Evolutionary conservation across 2,888 invertebrate genomes (phyloP).

Genomic region (Agriopis leucophaearia): DNA sequence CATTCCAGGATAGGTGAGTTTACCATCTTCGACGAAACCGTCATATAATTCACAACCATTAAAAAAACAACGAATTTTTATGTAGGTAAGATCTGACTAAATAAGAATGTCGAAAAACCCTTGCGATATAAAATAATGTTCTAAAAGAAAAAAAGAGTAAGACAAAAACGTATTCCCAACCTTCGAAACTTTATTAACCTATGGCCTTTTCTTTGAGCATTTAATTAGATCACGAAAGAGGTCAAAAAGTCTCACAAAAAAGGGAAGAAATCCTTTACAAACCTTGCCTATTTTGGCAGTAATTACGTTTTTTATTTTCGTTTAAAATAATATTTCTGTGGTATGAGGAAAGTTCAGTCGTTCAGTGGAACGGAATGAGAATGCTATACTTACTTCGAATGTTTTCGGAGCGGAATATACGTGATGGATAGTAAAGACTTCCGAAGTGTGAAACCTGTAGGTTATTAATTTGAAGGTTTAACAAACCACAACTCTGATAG

Average conservation of each 20-base stretch:
- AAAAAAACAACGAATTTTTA: too few relatives aligned
- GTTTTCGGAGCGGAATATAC: background rate
- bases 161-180: background rate
- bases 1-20: too few relatives aligned
- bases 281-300: constrained; percentile 5
- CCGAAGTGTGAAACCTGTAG: background rate
- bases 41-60: too few relatives aligned
- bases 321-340: background rate
- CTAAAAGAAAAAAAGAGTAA: constrained; percentile 8
- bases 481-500: too few relatives aligned
- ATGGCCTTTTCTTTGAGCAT: constrained; percentile 35
- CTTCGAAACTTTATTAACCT: constrained; percentile 17
- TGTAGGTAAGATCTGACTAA: background rate
- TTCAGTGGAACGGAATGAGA: constrained; percentile 9
- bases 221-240: constrained; percentile 41
- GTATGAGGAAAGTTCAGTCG: constrained; percentile 3
- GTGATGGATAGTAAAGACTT: background rate
- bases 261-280: constrained; percentile 29
- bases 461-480: too few relatives aligned
- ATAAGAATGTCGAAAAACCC: background rate
- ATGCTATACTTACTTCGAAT: background rate
- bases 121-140: background rate
- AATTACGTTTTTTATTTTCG: constrained; percentile 12
- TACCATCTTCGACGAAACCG: too few relatives aligned
- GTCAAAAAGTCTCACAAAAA: constrained; percentile 32